phyloP scores from a whole-genome alignment of 2,888 invertebrate species.

The Pseudococcus viburni region DNA sequence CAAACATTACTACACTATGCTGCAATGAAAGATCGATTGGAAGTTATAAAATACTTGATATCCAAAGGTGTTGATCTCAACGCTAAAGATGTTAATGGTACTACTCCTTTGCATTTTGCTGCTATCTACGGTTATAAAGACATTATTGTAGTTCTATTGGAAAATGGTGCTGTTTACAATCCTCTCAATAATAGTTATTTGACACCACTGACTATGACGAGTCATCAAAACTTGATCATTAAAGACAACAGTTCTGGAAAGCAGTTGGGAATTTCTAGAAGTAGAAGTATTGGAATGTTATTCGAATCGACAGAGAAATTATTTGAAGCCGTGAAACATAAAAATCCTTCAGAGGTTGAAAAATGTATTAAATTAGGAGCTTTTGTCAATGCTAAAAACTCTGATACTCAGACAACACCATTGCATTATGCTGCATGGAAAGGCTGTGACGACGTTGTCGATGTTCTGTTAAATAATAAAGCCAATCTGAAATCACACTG shows the following conservation, averaged over 20 bases:
- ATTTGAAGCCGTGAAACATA: neutral
- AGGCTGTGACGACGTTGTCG: neutral
- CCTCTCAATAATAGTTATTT: neutral
- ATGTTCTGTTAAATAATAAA: neutral
- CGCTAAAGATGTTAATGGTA: slow-evolving; percentile 80
- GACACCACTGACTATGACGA: neutral
- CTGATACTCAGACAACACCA: neutral
- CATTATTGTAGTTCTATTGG: neutral
- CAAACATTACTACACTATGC: slow-evolving; percentile 91
- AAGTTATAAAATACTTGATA: slow-evolving; percentile 80
- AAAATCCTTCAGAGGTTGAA: neutral
- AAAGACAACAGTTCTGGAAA: too few relatives aligned
- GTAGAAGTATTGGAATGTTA: neutral
- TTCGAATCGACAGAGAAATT: neutral
- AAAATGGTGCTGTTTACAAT: neutral
- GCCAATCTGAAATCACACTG: neutral
- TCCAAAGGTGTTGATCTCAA: slow-evolving; percentile 78
- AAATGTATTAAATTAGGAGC: neutral
- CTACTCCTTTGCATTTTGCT: slow-evolving; percentile 70
- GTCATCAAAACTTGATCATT: neutral
- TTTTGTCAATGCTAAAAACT: neutral
- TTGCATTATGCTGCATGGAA: neutral
- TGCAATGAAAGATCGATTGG: slow-evolving; percentile 84
- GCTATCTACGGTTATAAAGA: neutral
- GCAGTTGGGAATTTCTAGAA: neutral